Evolutionary conservation across 2,888 invertebrate species (phyloP), one percentile per base, ranked within the genome.

Genomic region (Cephonodes hylas): DNA sequence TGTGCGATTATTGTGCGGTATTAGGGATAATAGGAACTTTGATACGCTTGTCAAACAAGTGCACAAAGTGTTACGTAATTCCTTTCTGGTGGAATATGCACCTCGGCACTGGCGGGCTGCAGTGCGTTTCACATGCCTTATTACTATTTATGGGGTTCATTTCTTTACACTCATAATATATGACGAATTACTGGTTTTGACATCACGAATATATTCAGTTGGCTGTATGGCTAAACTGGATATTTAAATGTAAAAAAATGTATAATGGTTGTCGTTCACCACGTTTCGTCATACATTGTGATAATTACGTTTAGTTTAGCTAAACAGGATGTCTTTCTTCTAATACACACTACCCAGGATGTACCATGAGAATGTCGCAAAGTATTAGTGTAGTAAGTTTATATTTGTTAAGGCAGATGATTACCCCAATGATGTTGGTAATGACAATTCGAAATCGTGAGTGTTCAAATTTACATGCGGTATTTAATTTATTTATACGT

Each of bases 1-100:
- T 25, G 45, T 25, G 58, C 23, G 42, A 18, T 23, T 34, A 57
- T 31, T 31, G 70, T 75, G 63, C 63, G 45, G 71, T 73, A 72
- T 74, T 77, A 79, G 72, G 74, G 67, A 44, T 45, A 46, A 45
- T n/a, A 77, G 76, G 80, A 75, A 83, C 85, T 88, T 85, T 86
- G 85, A 74, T 76, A 80, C 81, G 89, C 91, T 91, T 91, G 91
- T 91, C 79, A 89, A 80, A 91, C 91, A 89, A 89, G 91, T 80
- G 87, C 88, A 84, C 85, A 86, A 85, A 84, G 85, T 88, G 77
- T 25, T 23, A 23, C 38, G 34, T 53, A 20, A 53, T 53, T 61
- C 59, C 56, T 58, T 58, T 38, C 10, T 61, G 58, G 58, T 45
- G 44, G 22, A 25, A 46, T 61, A 57, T 22, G 45, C 27, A 25